phyloP scores from a whole-genome alignment of 2,113 vertebrate genomes.

The Daboia siamensis region DNA sequence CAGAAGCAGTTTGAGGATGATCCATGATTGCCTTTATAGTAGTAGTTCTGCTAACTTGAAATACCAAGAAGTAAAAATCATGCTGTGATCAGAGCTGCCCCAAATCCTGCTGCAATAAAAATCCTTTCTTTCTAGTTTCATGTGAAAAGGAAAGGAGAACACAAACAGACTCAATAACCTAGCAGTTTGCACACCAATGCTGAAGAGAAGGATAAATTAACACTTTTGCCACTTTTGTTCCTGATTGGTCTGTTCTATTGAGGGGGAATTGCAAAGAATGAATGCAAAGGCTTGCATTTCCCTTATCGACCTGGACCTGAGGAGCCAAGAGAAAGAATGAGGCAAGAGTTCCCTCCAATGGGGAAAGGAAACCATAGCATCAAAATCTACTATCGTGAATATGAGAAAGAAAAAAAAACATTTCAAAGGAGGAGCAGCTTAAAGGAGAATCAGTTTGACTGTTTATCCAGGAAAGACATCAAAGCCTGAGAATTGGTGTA shows the following conservation, averaged over 20 bases:
- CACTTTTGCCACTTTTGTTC: background rate
- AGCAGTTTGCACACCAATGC: background rate
- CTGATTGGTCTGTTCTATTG: background rate
- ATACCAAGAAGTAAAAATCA: background rate
- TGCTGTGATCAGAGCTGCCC: background rate
- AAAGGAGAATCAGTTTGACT: background rate
- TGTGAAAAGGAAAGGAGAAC: background rate
- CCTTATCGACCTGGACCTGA: background rate
- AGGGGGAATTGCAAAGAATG: background rate
- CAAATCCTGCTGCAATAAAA: background rate
- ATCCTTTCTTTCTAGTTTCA: background rate
- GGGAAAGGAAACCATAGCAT: background rate
- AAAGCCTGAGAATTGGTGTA: background rate
- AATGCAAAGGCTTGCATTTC: background rate
- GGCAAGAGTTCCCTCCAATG: background rate
- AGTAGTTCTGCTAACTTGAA: background rate
- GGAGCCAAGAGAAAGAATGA: background rate
- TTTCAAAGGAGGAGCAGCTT: too few relatives aligned
- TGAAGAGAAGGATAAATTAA: background rate
- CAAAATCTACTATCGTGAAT: background rate
- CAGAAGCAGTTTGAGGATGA: background rate
- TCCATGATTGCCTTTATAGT: background rate
- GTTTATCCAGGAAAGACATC: background rate
- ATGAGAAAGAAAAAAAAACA: background rate
- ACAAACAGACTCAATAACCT: background rate